These are phyloP conservation scores for Melipona beecheii DNA, from an alignment of 2,888 invertebrate species.

Conservation along the genomic window DNA sequence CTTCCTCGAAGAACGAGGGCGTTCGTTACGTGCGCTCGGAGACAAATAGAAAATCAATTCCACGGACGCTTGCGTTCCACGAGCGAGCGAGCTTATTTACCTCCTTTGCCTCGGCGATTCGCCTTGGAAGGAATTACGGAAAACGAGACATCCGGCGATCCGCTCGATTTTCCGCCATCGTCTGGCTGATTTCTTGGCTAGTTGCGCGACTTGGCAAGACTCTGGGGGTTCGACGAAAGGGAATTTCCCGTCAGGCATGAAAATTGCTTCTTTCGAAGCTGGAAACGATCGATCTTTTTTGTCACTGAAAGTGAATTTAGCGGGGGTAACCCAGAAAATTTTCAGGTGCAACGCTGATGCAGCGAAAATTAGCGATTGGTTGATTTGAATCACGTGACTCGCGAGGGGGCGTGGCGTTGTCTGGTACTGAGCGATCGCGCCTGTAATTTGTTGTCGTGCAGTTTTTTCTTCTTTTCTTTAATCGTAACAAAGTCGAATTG, in stretches of 20 bases:
- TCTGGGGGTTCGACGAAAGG: not conserved
- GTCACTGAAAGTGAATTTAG: too few relatives aligned
- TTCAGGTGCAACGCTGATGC: too few relatives aligned
- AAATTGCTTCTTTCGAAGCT: not conserved
- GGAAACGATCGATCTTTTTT: too few relatives aligned
- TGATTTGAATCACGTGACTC: too few relatives aligned
- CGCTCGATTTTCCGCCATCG: slow-evolving; percentile 51
- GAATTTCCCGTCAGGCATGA: not conserved
- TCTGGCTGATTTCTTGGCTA: slow-evolving; percentile 37
- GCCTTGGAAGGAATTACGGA: slow-evolving; percentile 43
- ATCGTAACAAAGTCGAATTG: too few relatives aligned
- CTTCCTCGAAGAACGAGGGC: not conserved
- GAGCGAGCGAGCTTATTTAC: slow-evolving; percentile 60
- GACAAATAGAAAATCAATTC: slow-evolving; percentile 71
- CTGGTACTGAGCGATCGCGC: too few relatives aligned
- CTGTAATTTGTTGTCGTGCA: too few relatives aligned
- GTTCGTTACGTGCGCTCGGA: not conserved
- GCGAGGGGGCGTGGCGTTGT: too few relatives aligned
- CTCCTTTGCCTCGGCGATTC: slow-evolving; percentile 44
- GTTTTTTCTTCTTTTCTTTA: too few relatives aligned
- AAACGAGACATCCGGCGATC: slow-evolving; percentile 54
- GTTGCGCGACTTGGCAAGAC: slow-evolving; percentile 28
- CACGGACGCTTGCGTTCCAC: slow-evolving; percentile 50
- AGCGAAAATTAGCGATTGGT: too few relatives aligned
- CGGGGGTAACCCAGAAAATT: too few relatives aligned